Conservation (phyloP, 64 coral and sea anemone genomes). For the Platygyra sinensis region DNA sequence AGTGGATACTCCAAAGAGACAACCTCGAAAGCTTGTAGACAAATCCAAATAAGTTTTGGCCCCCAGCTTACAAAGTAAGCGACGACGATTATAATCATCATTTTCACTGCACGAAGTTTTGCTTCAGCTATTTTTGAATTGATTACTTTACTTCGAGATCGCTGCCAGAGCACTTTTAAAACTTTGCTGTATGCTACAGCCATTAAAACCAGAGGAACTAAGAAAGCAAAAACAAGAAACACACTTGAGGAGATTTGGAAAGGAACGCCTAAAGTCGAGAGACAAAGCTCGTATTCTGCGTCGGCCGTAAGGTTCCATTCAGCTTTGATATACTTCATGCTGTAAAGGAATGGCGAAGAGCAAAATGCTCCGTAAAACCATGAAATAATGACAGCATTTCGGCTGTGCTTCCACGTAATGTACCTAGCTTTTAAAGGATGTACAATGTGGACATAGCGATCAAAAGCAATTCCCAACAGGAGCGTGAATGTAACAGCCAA, state of each 20-base stretch:
- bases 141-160: background rate
- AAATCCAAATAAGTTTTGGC: constrained; percentile 2
- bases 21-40: background rate
- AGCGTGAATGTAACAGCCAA: constrained; percentile 7
- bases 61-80: constrained; percentile 10
- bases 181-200: constrained; percentile 9
- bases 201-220: background rate
- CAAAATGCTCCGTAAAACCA: constrained; percentile 2
- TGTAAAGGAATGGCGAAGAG: constrained; percentile 12
- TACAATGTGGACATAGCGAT: constrained; percentile 25
- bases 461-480: constrained; percentile 8
- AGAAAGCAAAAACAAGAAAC: constrained; percentile 1
- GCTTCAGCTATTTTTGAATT: constrained; percentile 5
- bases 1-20: background rate
- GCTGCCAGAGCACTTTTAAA: constrained; percentile 13
- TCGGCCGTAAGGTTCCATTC: background rate
- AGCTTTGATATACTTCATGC: background rate
- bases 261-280: background rate
- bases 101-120: constrained; percentile 12
- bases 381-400: background rate
- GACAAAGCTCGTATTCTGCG: background rate
- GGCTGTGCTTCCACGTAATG: constrained; percentile 13
- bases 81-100: background rate
- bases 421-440: background rate
- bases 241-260: background rate